Percentiles rank a stretch among this genome's conserved stretches.
These are phyloP conservation scores for Salvator merianae DNA, from an alignment of 2,113 vertebrate species.

Conservation along the genomic window DNA sequence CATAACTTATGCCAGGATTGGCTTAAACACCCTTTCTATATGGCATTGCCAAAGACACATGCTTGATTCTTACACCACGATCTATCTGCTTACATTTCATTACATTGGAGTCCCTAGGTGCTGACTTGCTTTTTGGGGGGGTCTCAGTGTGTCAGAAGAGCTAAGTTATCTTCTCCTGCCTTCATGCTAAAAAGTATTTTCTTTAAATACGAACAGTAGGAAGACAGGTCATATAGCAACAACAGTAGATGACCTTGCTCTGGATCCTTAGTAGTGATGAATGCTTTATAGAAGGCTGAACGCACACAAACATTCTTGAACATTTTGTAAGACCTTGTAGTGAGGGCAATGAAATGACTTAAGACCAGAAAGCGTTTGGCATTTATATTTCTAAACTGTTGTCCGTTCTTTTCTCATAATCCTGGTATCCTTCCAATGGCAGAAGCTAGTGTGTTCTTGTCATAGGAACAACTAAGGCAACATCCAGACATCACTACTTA, in stretches of 20 bases:
- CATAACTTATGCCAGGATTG: not conserved
- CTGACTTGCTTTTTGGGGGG: not conserved
- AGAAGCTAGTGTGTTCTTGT: not conserved
- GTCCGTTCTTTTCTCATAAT: not conserved
- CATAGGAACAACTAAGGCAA: not conserved
- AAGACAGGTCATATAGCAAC: not conserved
- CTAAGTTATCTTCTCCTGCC: not conserved
- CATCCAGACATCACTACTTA: no score
- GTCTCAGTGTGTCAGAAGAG: not conserved
- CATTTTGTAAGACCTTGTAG: not conserved
- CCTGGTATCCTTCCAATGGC: not conserved
- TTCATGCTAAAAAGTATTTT: not conserved
- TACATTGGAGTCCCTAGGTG: not conserved
- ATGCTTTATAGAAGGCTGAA: not conserved
- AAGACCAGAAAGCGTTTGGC: not conserved
- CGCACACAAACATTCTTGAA: not conserved
- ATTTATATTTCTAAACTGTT: not conserved
- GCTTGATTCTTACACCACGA: no score
- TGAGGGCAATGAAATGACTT: not conserved
- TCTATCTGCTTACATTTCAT: not conserved
- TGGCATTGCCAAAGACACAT: no score
- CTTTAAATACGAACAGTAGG: not conserved
- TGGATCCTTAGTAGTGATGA: not conserved
- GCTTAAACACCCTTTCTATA: not conserved
- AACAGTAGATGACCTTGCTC: not conserved